Evolutionary conservation across 2,113 vertebrate species (phyloP).

Genomic region (Morphnarchus princeps): DNA sequence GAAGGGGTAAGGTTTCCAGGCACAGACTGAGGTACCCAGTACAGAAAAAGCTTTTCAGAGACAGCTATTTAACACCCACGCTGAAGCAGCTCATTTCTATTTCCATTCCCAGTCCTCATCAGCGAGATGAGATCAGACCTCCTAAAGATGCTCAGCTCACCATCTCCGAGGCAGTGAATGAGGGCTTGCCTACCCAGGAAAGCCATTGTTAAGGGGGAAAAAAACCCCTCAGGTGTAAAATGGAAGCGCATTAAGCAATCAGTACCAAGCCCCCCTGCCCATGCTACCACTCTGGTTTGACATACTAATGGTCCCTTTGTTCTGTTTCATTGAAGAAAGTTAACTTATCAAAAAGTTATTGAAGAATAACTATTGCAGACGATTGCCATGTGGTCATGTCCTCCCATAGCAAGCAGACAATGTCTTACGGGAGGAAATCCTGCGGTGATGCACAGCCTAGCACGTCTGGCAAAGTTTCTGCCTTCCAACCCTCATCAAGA

Average conservation of each 20-base stretch:
- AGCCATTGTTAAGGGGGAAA: not conserved
- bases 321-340: not conserved
- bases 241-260: not conserved
- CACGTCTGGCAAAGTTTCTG: not conserved
- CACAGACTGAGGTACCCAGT: not conserved
- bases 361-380: not conserved
- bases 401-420: not conserved
- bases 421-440: not conserved
- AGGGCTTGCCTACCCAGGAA: not conserved
- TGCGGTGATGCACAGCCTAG: not conserved
- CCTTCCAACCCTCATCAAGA: not conserved
- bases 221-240: not conserved
- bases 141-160: not conserved
- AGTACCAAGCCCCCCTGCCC: not conserved
- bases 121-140: not conserved
- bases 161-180: not conserved
- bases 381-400: not conserved
- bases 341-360: not conserved
- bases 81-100: not conserved
- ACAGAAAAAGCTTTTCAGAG: not conserved
- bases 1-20: not conserved
- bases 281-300: not conserved
- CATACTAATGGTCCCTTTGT: not conserved
- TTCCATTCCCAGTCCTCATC: not conserved
- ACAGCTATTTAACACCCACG: not conserved